Conservation (phyloP, 2,888 invertebrate genomes). For the Drosophila phalerata region DNA sequence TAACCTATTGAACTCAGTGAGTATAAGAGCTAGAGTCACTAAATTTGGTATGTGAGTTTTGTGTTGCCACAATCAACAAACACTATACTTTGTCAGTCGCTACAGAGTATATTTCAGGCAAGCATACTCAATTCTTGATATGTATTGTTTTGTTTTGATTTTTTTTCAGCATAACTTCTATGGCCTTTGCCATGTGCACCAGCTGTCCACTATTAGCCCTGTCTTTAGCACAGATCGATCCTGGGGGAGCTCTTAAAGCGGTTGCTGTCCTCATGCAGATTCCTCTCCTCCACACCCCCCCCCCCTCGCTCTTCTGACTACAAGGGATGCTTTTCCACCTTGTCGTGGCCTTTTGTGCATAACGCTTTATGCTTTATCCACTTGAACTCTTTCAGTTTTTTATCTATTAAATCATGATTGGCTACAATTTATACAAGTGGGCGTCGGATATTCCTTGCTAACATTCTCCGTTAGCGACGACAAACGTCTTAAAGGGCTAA, state of each 20-base stretch:
- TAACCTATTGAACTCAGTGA: background rate
- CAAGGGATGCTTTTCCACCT: constrained; percentile 23
- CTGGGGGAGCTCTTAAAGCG: constrained; percentile 71
- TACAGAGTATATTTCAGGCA: constrained; percentile 16
- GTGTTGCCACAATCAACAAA: too few species aligned
- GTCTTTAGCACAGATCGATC: constrained; percentile 71
- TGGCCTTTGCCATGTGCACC: constrained; percentile 30
- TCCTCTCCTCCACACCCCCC: background rate
- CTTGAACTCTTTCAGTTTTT: constrained; percentile 78
- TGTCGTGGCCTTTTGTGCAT: constrained; percentile 63
- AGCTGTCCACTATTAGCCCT: constrained; percentile 69
- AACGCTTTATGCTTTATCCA: constrained; percentile 78
- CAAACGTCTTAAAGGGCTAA: constrained; percentile 21
- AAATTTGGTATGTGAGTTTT: background rate
- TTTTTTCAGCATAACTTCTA: constrained; percentile 21
- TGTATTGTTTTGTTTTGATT: background rate
- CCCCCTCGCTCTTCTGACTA: background rate
- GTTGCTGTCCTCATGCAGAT: constrained; percentile 22
- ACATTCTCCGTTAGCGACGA: constrained; percentile 13
- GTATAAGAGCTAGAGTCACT: background rate
- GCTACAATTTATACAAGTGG: constrained; percentile 79
- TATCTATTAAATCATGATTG: constrained; percentile 81
- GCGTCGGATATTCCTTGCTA: constrained; percentile 8
- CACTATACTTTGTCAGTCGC: too few species aligned
- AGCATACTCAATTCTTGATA: background rate